Percentiles rank a stretch among this genome's conserved stretches.
phyloP scores from a whole-genome alignment of 2,113 vertebrate species.

The Enhydra lutris region DNA sequence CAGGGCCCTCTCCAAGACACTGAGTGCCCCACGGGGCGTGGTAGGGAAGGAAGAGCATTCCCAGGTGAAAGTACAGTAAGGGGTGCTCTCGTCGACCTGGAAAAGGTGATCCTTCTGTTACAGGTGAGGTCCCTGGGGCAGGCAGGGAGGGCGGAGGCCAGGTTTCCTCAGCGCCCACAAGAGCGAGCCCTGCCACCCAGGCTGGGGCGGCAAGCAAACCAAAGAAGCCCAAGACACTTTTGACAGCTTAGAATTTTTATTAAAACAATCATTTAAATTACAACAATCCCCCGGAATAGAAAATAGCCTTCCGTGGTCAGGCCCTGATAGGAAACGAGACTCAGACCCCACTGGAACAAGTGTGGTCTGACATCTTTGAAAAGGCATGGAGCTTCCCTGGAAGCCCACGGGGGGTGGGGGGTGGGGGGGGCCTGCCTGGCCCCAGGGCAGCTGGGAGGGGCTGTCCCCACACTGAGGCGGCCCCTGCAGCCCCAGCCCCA shows the following conservation, averaged over 20 bases:
- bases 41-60: not conserved
- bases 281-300: slow-evolving; percentile 42
- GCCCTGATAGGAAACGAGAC: slow-evolving; percentile 27
- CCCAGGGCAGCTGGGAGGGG: not conserved
- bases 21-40: not conserved
- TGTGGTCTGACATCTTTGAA: not conserved
- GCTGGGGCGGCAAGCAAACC: not conserved
- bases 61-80: not conserved
- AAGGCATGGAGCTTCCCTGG: not conserved
- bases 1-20: not conserved
- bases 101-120: not conserved
- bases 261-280: slow-evolving; percentile 74
- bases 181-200: not conserved
- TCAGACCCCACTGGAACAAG: not conserved
- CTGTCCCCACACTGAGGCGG: not conserved
- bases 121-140: not conserved
- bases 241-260: slow-evolving; percentile 79
- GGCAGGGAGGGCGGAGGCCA: not conserved
- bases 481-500: not conserved
- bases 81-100: accelerated
- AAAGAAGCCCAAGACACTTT: not conserved
- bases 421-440: not conserved
- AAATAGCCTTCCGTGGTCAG: not conserved
- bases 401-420: not conserved
- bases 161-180: not conserved